These are phyloP conservation scores for Amphiduros pacificus DNA, from an alignment of 2,888 invertebrate genomes.

Conservation along the genomic window DNA sequence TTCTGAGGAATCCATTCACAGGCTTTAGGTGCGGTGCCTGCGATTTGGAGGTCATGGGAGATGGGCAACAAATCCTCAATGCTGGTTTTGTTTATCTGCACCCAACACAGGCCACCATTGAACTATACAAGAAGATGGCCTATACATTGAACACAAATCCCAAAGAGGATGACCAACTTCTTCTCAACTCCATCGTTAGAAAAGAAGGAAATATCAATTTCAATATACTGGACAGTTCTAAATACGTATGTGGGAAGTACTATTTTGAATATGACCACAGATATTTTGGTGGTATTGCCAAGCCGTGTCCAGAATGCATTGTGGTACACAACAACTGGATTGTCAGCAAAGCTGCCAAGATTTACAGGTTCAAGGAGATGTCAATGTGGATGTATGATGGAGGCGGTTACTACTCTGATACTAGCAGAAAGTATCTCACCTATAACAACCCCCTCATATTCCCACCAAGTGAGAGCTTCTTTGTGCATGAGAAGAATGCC, in stretches of 20 bases:
- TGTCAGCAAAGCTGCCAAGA: conserved; percentile 26
- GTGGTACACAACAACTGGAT: conserved; percentile 31
- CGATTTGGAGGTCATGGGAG: background rate
- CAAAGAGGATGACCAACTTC: background rate
- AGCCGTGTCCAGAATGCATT: background rate
- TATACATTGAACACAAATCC: background rate
- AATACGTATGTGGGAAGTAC: background rate
- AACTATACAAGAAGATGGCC: background rate
- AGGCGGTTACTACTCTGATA: conserved; percentile 20
- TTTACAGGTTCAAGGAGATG: conserved; percentile 25
- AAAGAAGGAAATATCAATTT: background rate
- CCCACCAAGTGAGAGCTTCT: background rate
- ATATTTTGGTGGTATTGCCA: background rate
- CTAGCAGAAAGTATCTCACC: conserved; percentile 16
- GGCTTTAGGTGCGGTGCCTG: background rate
- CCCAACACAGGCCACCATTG: too few species aligned
- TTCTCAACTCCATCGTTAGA: background rate
- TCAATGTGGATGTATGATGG: conserved; percentile 22
- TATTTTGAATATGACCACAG: background rate
- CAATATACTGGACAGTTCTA: background rate
- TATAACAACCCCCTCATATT: conserved; percentile 22
- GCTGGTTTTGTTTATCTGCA: background rate
- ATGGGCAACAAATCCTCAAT: background rate
- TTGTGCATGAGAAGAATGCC: background rate
- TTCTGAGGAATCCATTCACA: background rate